Evolutionary conservation across 2,113 vertebrate species (phyloP), one percentile per base, ranked within the genome.

Genomic region (Rallus limicola): DNA sequence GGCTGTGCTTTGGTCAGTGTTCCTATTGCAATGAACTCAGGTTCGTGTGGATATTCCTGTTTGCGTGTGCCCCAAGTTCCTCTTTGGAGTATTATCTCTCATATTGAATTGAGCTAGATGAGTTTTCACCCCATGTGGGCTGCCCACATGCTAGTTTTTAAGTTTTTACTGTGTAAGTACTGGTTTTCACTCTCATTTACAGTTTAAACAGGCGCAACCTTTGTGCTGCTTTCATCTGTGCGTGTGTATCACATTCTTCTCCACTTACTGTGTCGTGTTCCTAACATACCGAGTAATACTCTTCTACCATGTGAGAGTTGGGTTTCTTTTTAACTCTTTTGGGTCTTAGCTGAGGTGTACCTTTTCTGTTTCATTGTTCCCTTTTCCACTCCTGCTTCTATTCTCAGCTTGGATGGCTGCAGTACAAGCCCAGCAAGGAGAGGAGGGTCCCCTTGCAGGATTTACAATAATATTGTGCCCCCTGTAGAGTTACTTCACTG

Each of bases 121-220:
- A 59, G 77, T 67, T 71, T 92, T 95, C 20, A 36, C 71, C 70
- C 70, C 29, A 24, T 52, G 19, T 64, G 67, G 52, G 53, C 65
- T 92, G 62, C 48, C 70, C 82, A 92, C 79, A 82, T 95, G 79
- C 63, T 68, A 44, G 69, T 76, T 92, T 90, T 92, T 82, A 16
- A 74, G 74, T n/a, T 90, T 95, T 87, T 87, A 19, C 72, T 75
- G 28, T 16, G 3, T 44, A 38, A 74, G 60, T 85, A 52, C 84
- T 84, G 42, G 31, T 26, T 96, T 83, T 95, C 77, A 14, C 74
- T 84, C 90, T 91, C 60, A 38, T 71, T 89, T 91, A 42, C 46
- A 63, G 52, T 58, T 92, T 48, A 16, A 50, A 36, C 5, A 63
- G 48, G 52, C 7, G 0, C 71, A 82, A 13, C 46, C 12, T 1